phyloP scores from a whole-genome alignment of 2,113 vertebrate genomes.

The Hippocampus barbouri region DNA sequence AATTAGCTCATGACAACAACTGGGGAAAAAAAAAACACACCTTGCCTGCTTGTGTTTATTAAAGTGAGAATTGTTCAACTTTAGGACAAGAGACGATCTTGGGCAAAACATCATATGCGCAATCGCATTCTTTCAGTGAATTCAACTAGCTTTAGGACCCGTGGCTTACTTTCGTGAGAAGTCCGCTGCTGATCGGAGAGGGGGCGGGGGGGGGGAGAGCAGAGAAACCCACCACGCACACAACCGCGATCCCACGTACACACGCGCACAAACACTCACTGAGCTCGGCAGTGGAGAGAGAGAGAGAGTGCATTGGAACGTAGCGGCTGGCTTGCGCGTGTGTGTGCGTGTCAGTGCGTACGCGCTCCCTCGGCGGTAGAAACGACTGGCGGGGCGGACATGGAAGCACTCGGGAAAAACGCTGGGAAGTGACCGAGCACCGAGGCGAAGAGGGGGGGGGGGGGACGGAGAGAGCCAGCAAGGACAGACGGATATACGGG shows the following conservation, averaged over 20 bases:
- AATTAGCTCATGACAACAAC: too few relatives aligned
- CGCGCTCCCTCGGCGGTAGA: slow-evolving; percentile 55
- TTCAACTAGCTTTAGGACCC: slow-evolving; percentile 51
- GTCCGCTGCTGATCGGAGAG: slow-evolving; percentile 56
- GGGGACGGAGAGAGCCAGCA: slow-evolving; percentile 19
- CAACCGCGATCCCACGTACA: slow-evolving; percentile 8
- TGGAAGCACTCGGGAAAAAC: slow-evolving; percentile 69
- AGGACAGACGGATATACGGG: slow-evolving; percentile 35
- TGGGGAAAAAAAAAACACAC: too few relatives aligned
- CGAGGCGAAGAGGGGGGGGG: slow-evolving; percentile 36
- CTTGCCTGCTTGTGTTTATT: too few relatives aligned
- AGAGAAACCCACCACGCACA: slow-evolving; percentile 28
- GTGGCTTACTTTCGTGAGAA: slow-evolving; percentile 59
- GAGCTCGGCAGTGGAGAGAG: slow-evolving; percentile 47
- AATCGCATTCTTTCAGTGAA: slow-evolving; percentile 69
- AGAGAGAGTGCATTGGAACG: slow-evolving; percentile 69
- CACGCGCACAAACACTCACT: slow-evolving; percentile 20
- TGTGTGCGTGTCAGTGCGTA: slow-evolving; percentile 25
- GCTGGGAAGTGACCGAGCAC: slow-evolving; percentile 66
- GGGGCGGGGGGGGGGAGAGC: slow-evolving; percentile 56
- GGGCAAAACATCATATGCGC: slow-evolving; percentile 43
- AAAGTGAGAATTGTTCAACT: too few relatives aligned
- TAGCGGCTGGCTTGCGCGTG: slow-evolving; percentile 52
- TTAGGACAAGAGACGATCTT: slow-evolving; percentile 51
- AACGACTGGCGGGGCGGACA: slow-evolving; percentile 68